phyloP scores from a whole-genome alignment of 2,113 vertebrate genomes.

The Nipponia nippon region DNA sequence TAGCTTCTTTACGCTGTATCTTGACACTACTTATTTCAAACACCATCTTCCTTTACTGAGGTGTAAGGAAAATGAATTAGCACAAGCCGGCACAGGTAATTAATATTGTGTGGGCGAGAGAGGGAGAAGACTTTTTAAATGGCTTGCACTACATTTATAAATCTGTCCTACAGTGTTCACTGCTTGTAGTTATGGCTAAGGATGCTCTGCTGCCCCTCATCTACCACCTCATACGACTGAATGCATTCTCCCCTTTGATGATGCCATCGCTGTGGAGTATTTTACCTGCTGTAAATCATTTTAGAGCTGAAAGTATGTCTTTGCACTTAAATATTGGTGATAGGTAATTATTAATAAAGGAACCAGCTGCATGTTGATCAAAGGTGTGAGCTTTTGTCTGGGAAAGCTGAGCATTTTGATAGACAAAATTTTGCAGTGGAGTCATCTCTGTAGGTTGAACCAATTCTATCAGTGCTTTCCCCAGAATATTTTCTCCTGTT shows the following conservation, averaged over 20 bases:
- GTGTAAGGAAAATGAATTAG: conserved; percentile 41
- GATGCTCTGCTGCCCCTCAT: not conserved
- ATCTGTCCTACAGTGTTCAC: not conserved
- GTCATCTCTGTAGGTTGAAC: not conserved
- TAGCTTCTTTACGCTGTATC: not conserved
- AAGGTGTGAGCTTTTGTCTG: not conserved
- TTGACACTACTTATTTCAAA: conserved; percentile 10
- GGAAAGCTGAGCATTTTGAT: not conserved
- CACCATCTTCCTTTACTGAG: conserved; percentile 17
- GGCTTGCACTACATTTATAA: conserved; percentile 21
- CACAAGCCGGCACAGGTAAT: conserved; percentile 14
- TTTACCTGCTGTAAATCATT: not conserved
- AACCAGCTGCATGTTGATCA: not conserved
- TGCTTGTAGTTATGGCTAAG: conserved; percentile 12
- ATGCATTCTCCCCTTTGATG: not conserved
- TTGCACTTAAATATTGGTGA: not conserved
- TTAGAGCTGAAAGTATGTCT: not conserved
- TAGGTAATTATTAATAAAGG: not conserved
- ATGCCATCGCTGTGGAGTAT: not conserved
- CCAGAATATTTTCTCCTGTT: not conserved
- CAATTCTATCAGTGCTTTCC: not conserved
- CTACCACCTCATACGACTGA: not conserved
- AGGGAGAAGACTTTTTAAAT: conserved; percentile 25
- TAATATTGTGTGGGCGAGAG: conserved; percentile 46
- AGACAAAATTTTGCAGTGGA: not conserved